Percentiles rank a stretch among this genome's conserved stretches.
Conservation (phyloP, 1,140 invertebrate genomes). For the Aphelinus atriplicis region DNA sequence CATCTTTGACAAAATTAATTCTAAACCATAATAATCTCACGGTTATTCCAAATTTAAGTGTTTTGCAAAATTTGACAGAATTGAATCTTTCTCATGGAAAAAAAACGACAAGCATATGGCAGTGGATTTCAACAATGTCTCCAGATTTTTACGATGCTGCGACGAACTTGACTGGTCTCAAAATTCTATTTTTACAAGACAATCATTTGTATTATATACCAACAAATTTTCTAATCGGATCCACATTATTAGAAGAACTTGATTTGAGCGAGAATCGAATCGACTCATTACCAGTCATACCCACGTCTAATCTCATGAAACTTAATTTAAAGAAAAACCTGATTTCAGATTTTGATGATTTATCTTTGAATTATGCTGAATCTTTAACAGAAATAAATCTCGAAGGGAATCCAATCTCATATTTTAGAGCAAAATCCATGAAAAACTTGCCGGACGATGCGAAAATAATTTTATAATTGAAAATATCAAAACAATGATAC, state of each 20-base stretch:
- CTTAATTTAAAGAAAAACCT: neutral
- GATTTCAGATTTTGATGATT: neutral
- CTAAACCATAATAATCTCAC: neutral
- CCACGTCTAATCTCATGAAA: neutral
- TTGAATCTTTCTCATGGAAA: neutral
- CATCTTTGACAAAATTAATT: neutral
- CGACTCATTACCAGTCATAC: neutral
- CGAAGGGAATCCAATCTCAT: neutral
- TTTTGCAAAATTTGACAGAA: neutral
- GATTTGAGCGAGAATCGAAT: neutral
- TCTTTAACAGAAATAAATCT: neutral
- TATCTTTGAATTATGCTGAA: neutral
- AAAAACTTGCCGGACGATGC: neutral
- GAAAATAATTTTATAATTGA: neutral
- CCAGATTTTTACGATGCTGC: no score
- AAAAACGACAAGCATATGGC: no score
- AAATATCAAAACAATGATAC: no score
- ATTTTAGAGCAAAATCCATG: neutral
- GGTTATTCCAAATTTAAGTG: neutral
- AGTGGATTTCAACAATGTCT: neutral
- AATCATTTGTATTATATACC: neutral
- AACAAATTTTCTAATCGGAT: neutral
- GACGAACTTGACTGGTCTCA: neutral
- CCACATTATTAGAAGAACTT: conserved; percentile 2
- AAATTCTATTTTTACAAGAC: neutral